Base-by-base conservation (phyloP, 2,113 vertebrate genomes). In the Australoheros scitulus region DNA sequence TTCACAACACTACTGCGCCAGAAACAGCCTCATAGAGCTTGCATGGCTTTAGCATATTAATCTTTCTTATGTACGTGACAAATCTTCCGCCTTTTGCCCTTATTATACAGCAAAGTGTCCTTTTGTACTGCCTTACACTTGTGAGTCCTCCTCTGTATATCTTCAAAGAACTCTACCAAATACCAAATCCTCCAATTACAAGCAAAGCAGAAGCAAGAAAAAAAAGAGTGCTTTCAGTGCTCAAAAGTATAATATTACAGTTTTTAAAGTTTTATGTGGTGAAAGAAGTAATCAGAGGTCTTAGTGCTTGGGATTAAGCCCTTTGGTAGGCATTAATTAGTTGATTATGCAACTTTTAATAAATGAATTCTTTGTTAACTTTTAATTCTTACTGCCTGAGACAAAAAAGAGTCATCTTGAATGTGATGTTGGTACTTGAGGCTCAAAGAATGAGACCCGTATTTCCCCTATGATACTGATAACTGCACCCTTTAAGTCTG, bases 351-450 rank as follows among this genome's bases (percentile, higher is more conserved):
- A 20, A 29, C 43, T n/a, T 68, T 26, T 36, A 3, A 56, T 11
- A 38, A 38, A 75, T 24, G 2, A 60, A 14, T 59, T 59, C 29
- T 65, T 56, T 76, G 76, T 14, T 72, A 72, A 32, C 3, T 34
- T 72, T 55, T 4, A 72, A 26, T 55, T 52, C 20, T 52, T 52
- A 52, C n/a, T 36, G 36, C 20, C 41, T 81, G 41, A 64, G 47
- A 79, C 60, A 58, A 80, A 6, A 6, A 72, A 61, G 11, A 24
- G 10, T 24, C 22, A 20, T 38, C 29, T 57, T 0, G 22, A 1
- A 17, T 83, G 32, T 60, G 64, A 82, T 63, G 13, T 76, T 79
- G 11, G 24, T 64, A 83, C 68, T 60, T 34, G 6, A 72, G 15
- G n/a, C 55, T 61, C 63, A 59, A 81, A 76, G 22, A 38, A 80